A percentile compares a stretch with the other conserved stretches of the same genome.
Evolutionary conservation across 2,797 vertebrate species (phyloP).

Genomic region (Myotis vivesi): DNA sequence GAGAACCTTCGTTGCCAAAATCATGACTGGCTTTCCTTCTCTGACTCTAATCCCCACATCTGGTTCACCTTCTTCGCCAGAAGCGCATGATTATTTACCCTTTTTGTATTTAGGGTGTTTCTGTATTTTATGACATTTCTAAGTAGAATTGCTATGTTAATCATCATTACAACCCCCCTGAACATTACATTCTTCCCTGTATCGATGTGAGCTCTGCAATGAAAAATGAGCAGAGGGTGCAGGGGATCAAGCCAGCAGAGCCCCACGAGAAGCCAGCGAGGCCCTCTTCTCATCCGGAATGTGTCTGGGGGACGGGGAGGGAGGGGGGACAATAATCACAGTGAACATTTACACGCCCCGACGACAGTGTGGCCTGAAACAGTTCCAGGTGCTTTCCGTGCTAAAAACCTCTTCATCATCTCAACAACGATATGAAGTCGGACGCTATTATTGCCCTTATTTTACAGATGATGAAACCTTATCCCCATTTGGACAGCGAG

Average conservation of each 20-base stretch:
- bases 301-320: neutral
- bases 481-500: neutral
- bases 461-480: neutral
- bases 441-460: neutral
- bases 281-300: neutral
- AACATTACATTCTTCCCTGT: slow-evolving; percentile 30
- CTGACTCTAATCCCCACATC: slow-evolving; percentile 49
- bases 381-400: neutral
- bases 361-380: neutral
- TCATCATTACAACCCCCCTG: slow-evolving; percentile 4
- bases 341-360: neutral
- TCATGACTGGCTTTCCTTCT: slow-evolving; percentile 41
- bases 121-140: slow-evolving; percentile 43
- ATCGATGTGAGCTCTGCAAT: neutral
- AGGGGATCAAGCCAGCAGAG: neutral
- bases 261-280: neutral
- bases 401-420: neutral
- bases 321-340: neutral
- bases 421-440: neutral
- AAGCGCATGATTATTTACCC: slow-evolving; percentile 1
- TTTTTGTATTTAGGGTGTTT: slow-evolving; percentile 30
- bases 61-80: slow-evolving; percentile 57
- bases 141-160: slow-evolving; percentile 27
- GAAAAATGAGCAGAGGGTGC: slow-evolving; percentile 14
- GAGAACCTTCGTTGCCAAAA: slow-evolving; percentile 57